Evolutionary conservation across 2,113 vertebrate species (phyloP).

Genomic region (Passer montanus): DNA sequence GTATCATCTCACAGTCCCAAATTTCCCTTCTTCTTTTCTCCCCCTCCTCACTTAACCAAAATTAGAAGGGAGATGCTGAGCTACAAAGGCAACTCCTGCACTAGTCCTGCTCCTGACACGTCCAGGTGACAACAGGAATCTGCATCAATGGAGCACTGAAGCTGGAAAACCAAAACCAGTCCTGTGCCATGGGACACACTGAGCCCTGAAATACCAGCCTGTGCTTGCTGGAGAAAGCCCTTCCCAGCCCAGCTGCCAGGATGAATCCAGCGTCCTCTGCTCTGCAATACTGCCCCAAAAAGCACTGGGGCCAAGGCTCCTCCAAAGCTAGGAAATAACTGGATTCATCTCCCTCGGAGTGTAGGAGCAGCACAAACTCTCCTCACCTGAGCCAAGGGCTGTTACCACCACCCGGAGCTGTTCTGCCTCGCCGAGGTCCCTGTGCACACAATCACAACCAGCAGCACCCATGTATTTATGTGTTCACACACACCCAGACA

Average conservation of each 20-base stretch:
- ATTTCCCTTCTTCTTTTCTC: not conserved
- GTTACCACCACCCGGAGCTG: fast-evolving
- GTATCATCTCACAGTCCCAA: not conserved
- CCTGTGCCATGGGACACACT: fast-evolving
- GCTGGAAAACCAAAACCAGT: not conserved
- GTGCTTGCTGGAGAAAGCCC: not conserved
- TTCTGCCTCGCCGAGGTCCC: fast-evolving
- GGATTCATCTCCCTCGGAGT: not conserved
- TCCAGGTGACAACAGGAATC: not conserved
- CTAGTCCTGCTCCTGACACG: not conserved
- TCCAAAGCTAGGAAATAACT: not conserved
- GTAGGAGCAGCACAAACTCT: not conserved
- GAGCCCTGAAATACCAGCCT: not conserved
- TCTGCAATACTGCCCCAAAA: not conserved
- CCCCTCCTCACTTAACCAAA: not conserved
- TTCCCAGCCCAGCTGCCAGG: not conserved
- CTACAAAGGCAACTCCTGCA: not conserved
- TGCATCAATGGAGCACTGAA: not conserved
- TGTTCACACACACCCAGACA: not conserved
- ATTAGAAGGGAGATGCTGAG: not conserved
- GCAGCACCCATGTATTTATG: not conserved
- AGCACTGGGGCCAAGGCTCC: not conserved
- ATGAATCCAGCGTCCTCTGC: not conserved
- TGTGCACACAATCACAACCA: not conserved
- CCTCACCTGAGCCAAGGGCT: not conserved